These are phyloP conservation scores for Cephus nigrinus DNA, from an alignment of 2,888 invertebrate species.

Conservation along the genomic window DNA sequence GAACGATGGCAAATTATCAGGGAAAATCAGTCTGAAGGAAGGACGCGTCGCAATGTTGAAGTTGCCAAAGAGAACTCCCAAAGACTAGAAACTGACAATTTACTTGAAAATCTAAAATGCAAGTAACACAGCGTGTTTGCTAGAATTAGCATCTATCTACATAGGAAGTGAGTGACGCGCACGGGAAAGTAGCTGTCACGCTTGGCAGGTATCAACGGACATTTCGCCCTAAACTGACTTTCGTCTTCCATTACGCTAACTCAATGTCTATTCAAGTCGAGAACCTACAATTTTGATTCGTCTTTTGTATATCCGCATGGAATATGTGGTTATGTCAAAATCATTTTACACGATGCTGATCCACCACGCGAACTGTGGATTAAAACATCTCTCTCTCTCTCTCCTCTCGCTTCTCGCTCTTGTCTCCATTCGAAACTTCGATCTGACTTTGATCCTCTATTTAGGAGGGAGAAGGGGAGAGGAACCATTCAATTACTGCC, in stretches of 20 bases:
- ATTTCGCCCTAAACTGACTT: conserved; percentile 10
- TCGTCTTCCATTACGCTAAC: conserved; percentile 28
- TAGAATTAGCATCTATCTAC: conserved; percentile 46
- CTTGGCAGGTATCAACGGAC: conserved; percentile 18
- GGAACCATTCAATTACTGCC: too few relatives aligned
- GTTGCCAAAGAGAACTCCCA: not conserved
- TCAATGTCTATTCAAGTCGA: conserved; percentile 21
- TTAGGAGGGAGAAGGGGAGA: too few relatives aligned
- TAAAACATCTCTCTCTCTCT: not conserved
- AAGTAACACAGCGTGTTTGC: conserved; percentile 38
- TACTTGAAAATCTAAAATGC: conserved; percentile 38
- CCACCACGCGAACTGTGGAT: conserved; percentile 37
- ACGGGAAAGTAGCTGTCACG: not conserved
- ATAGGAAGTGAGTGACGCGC: conserved; percentile 8
- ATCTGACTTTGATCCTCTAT: too few relatives aligned
- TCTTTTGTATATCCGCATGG: conserved; percentile 35
- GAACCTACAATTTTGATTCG: conserved; percentile 28
- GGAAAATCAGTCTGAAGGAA: not conserved
- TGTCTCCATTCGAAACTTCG: too few relatives aligned
- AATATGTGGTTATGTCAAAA: conserved; percentile 44
- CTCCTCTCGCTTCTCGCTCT: too few relatives aligned
- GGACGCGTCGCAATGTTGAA: too few relatives aligned
- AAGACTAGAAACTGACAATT: conserved; percentile 26
- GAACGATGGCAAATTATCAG: not conserved
- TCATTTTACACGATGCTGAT: conserved; percentile 32